A percentile compares a stretch with the other conserved stretches of the same genome.
Conservation (phyloP, 2,113 vertebrate species). For the Lophochroa leadbeateri region DNA sequence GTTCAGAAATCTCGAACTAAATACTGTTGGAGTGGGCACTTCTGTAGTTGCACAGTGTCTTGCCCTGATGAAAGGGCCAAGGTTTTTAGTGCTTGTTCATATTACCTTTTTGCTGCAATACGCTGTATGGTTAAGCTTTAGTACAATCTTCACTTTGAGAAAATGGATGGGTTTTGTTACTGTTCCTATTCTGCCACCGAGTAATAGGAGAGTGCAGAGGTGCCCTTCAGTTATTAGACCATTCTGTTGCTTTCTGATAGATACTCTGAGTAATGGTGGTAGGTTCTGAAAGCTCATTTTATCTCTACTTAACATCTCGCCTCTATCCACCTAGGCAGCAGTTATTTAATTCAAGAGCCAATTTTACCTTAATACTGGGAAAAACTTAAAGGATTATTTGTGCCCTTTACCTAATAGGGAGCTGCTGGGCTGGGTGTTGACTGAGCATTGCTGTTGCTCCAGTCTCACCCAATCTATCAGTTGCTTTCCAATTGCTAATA, state of each 20-base stretch:
- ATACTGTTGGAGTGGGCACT: not conserved
- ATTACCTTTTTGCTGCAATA: not conserved
- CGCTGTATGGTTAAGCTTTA: not conserved
- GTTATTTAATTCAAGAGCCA: not conserved
- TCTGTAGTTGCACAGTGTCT: not conserved
- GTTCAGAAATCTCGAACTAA: not conserved
- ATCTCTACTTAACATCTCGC: not conserved
- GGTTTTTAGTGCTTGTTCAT: not conserved
- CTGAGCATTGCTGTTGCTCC: not conserved
- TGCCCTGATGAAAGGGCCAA: not conserved
- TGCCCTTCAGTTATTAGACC: not conserved
- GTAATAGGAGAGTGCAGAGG: not conserved
- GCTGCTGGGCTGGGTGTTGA: not conserved
- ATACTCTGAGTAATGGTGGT: not conserved
- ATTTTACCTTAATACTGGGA: not conserved
- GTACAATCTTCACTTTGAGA: not conserved
- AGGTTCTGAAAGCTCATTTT: not conserved
- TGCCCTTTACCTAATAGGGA: not conserved
- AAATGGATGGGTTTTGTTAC: not conserved
- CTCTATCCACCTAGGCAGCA: not conserved
- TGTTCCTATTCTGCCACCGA: not conserved
- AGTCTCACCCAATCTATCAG: not conserved
- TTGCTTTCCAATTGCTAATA: not conserved
- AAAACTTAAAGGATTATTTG: not conserved
- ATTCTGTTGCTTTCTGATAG: not conserved